phyloP scores from a whole-genome alignment of 2,888 invertebrate species.

The Brachylomia viminalis region DNA sequence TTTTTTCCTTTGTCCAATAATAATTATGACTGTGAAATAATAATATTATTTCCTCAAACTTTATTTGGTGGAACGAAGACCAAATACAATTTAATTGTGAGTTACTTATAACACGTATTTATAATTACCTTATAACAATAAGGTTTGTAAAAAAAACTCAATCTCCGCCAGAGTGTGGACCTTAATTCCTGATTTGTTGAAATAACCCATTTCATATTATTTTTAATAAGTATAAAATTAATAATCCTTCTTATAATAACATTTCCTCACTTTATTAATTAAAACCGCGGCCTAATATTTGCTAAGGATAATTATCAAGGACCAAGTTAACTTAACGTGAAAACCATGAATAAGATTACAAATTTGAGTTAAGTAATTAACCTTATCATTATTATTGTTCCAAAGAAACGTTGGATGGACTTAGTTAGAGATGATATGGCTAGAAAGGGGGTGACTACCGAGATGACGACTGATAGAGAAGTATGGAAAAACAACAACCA shows the following conservation, averaged over 20 bases:
- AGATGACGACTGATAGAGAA: not conserved
- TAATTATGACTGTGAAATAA: not conserved
- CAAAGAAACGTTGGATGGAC: not conserved
- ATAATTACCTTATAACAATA: not conserved
- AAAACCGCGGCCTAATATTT: not conserved
- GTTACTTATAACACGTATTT: not conserved
- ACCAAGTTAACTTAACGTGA: not conserved
- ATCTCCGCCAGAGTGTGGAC: not conserved
- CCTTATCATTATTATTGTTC: not conserved
- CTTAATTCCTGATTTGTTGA: not conserved
- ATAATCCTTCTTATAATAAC: not conserved
- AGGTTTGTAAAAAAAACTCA: not conserved
- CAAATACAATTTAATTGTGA: not conserved
- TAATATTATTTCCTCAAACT: slow-evolving; percentile 6
- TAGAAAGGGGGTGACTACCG: not conserved
- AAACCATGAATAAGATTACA: not conserved
- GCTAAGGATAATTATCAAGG: not conserved
- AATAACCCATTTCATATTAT: not conserved
- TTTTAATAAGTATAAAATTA: not conserved
- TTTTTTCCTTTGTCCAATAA: not conserved
- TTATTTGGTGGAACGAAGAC: not conserved
- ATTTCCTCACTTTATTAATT: not conserved
- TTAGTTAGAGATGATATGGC: not conserved
- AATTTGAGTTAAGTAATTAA: slow-evolving; percentile 6
- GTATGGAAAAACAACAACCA: too few species aligned